Evolutionary conservation across 2,888 invertebrate genomes (phyloP), one percentile per base, ranked within the genome.

Genomic region (Ochropleura leucogaster): DNA sequence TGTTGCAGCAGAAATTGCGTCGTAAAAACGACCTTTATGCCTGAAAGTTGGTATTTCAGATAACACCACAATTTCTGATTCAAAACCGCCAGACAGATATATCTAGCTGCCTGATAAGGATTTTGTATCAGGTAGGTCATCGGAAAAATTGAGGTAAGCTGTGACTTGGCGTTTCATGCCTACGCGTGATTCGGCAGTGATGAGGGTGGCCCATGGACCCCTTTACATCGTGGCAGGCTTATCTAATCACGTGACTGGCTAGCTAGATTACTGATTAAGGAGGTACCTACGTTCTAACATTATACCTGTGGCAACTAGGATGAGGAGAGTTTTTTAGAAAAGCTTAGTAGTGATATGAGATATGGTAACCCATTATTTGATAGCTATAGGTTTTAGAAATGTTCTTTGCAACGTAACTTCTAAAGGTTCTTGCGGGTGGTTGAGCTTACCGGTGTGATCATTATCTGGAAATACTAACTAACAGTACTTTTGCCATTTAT

Each of bases 221-320:
- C 71, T 55, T 49, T 66, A 30, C 69, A 57, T 46, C 74, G 81
- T 78, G 79, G 14, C 57, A 42, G 18, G 44, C 51, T 86, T 88
- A 88, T 88, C 89, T 86, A 74, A 84, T 85, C 86, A 84, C 82
- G 86, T 82, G 79, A 46, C 57, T 69, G 46, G 40, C 18, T 59
- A 67, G 42, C 72, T 42, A 63, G 59, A 70, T 77, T 59, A 46
- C 42, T 55, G 79, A 70, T 64, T 68, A 73, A 44, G 51, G 18
- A 73, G 51, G 51, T 30, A 69, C n/a, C 51, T 82, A n/a, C 16
- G 42, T 69, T 63, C 18, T 63, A 68, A 53, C 14, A 42, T 20
- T 66, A 42, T n/a, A 59, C 59, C 68, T 68, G 71, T 51, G 46
- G 5, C n/a, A 44, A 44, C 20, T 51, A 65, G 49, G 53, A 62